Evolutionary conservation across 2,888 invertebrate genomes (phyloP), one percentile per base, ranked within the genome.

Genomic region (Athalia rosae): DNA sequence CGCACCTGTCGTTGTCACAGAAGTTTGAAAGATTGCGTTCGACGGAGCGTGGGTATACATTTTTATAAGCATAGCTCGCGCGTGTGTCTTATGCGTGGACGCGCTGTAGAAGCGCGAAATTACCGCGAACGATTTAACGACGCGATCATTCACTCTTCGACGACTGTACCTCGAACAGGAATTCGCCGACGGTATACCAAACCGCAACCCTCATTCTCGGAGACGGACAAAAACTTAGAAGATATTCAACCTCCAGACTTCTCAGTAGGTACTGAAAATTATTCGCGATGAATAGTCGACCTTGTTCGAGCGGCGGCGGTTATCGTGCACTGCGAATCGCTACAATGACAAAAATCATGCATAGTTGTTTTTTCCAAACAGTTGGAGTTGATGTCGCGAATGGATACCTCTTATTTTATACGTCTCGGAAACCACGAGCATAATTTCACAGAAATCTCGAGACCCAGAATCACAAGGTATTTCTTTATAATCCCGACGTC

Each of bases 11-110:
- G 28, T 53, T 67, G 66, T 67, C 28, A 28, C 11, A n/a, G 15
- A 67, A 67, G 8, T 53, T 67, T 67, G 67, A 67, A 67, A 67
- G 8, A 67, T 50, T 53, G 11, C n/a, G 28, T 8, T 50, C 50
- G 28, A 11, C n/a, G 53, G 28, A 53, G 4, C 28, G 28, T 28
- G 28, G 28, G 28, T 28, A 28, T 28, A 28, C 28, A 28, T 28
- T 28, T 2, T 28, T 28, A 28, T 28, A 28, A 28, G 28, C 28
- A n/a, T n/a, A n/a, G n/a, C n/a, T n/a, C n/a, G n/a, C 11, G 50
- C 0, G 9, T 59, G 13, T 53, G n/a, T 67, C 28, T 8, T 13
- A 47, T 3, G 53, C n/a, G 11, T 53, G 7, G 4, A 47, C 9
- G 9, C 4, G 5, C 13, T 2, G 63, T 8, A n/a, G 9, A 48